phyloP scores from a whole-genome alignment of 2,113 vertebrate genomes.

The Burhinus bistriatus region DNA sequence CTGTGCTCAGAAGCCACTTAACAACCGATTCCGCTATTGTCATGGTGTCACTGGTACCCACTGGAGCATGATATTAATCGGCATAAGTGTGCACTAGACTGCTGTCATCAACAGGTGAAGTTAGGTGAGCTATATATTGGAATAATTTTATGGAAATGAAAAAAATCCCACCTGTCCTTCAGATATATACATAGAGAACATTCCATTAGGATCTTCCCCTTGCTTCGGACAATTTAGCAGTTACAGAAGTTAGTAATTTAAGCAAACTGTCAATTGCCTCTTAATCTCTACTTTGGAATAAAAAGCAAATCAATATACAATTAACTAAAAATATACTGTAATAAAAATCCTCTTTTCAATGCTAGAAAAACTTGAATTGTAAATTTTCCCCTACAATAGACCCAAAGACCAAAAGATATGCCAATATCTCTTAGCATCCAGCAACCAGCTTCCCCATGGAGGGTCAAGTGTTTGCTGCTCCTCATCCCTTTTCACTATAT shows the following conservation, averaged over 20 bases:
- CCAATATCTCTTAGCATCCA: not conserved
- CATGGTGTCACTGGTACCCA: not conserved
- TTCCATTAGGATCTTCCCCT: not conserved
- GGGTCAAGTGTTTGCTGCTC: not conserved
- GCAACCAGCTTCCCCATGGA: not conserved
- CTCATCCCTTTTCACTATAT: not conserved
- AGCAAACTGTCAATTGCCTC: not conserved
- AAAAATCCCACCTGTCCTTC: not conserved
- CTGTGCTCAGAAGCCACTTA: not conserved
- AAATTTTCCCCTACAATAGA: not conserved
- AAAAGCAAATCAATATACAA: constrained; percentile 3
- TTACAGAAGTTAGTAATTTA: not conserved
- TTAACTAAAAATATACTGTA: not conserved
- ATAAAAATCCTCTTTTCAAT: not conserved
- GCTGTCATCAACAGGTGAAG: not conserved
- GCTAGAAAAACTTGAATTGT: not conserved
- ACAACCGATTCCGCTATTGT: not conserved
- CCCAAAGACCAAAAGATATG: not conserved
- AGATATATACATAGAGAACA: not conserved
- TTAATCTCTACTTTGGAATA: constrained; percentile 1
- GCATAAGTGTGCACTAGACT: not conserved
- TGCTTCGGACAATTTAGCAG: not conserved
- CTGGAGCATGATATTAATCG: not conserved
- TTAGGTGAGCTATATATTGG: not conserved
- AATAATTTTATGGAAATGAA: not conserved